These are phyloP conservation scores for Tachina fera DNA, from an alignment of 2,888 invertebrate species.

Conservation along the genomic window DNA sequence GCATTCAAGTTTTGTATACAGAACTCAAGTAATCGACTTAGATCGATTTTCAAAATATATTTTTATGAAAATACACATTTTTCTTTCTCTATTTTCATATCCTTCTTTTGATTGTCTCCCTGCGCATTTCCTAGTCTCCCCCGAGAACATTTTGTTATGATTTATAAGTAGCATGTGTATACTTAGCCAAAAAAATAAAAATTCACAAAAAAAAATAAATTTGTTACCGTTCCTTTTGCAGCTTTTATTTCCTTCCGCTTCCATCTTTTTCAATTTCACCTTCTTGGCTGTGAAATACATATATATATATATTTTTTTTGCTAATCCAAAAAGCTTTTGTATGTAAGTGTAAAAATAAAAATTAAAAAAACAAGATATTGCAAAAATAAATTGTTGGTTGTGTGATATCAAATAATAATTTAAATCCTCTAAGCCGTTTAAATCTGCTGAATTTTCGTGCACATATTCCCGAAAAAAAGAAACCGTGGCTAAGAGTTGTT, in stretches of 20 bases:
- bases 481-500: background rate
- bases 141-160: slow-evolving; percentile 21
- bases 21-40: background rate
- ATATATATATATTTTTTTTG: slow-evolving; percentile 3
- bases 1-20: background rate
- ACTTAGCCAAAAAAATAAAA: slow-evolving; percentile 2
- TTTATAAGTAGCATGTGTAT: slow-evolving; percentile 34
- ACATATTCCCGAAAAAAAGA: background rate
- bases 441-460: background rate
- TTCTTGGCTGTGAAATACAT: slow-evolving; percentile 40
- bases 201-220: background rate
- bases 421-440: slow-evolving; percentile 1
- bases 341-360: slow-evolving; percentile 15
- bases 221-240: background rate
- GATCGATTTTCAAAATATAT: background rate
- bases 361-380: background rate
- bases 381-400: background rate
- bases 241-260: slow-evolving; percentile 54
- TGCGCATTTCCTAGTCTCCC: background rate
- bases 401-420: background rate
- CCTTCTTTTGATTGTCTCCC: slow-evolving; percentile 17
- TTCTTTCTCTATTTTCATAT: slow-evolving; percentile 9
- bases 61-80: too few relatives aligned
- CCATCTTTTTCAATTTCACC: slow-evolving; percentile 48
- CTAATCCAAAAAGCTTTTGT: slow-evolving; percentile 37